Percentiles rank a stretch among this genome's conserved stretches.
Conservation (phyloP, 2,797 vertebrate genomes). For the Syndactyla subalaris region DNA sequence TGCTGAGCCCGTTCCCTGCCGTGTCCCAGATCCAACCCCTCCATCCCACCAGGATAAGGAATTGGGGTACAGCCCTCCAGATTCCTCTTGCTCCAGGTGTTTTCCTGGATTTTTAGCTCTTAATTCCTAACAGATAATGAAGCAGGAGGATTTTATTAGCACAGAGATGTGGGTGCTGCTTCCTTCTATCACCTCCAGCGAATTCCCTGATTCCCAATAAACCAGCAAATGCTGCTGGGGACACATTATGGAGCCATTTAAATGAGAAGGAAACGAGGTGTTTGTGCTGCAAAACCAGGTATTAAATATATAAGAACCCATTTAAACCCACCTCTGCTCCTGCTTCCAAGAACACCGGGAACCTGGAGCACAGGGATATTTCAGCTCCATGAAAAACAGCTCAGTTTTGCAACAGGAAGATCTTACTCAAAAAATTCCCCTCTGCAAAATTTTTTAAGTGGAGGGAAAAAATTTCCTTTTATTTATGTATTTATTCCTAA, state of each 20-base stretch:
- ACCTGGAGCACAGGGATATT: background rate
- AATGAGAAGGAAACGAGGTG: constrained; percentile 7
- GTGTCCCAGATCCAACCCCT: fast-evolving
- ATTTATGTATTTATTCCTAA: background rate
- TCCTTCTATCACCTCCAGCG: background rate
- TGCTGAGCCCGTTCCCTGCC: fast-evolving
- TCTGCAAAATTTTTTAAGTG: background rate
- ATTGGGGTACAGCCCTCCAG: fast-evolving
- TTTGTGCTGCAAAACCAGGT: constrained; percentile 13
- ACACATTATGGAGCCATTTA: constrained; percentile 1
- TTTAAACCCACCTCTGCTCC: constrained; percentile 23
- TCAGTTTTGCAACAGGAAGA: background rate
- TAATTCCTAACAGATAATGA: background rate
- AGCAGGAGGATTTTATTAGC: background rate
- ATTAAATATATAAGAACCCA: constrained; percentile 30
- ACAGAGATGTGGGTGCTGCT: background rate
- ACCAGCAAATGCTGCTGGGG: constrained; percentile 46
- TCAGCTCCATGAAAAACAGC: background rate
- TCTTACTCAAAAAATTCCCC: background rate
- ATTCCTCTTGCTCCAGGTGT: background rate
- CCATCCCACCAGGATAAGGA: background rate
- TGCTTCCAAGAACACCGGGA: fast-evolving
- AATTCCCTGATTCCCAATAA: constrained; percentile 6
- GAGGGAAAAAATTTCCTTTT: background rate
- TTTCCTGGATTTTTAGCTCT: background rate